These are phyloP conservation scores for Pycnonotus jocosus DNA, from an alignment of 2,113 vertebrate species.

Conservation along the genomic window DNA sequence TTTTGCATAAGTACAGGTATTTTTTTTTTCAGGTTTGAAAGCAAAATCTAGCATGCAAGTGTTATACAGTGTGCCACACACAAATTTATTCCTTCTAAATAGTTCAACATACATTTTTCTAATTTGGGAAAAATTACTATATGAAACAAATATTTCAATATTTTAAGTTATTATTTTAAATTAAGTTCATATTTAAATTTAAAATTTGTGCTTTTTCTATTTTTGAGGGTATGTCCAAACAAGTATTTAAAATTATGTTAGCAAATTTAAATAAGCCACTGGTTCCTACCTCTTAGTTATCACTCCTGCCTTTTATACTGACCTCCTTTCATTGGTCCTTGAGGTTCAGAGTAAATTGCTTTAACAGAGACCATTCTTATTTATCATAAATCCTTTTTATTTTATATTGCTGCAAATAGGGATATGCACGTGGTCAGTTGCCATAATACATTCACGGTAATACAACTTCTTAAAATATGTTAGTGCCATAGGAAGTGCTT, in stretches of 20 bases:
- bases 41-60: fast-evolving
- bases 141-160: neutral
- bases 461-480: neutral
- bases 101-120: neutral
- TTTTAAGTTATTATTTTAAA: neutral
- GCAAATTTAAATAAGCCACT: neutral
- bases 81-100: neutral
- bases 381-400: neutral
- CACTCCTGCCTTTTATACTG: neutral
- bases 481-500: neutral
- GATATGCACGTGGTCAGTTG: neutral
- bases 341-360: neutral
- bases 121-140: neutral
- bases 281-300: neutral
- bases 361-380: neutral
- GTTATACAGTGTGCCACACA: neutral
- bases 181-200: neutral
- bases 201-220: neutral
- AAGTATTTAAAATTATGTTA: neutral
- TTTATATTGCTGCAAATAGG: neutral
- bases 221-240: neutral
- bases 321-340: neutral
- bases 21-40: neutral
- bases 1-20: neutral
- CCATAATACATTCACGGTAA: neutral